These are phyloP conservation scores for Rhinolophus ferrumequinum DNA, from an alignment of 2,113 vertebrate genomes.

Conservation along the genomic window DNA sequence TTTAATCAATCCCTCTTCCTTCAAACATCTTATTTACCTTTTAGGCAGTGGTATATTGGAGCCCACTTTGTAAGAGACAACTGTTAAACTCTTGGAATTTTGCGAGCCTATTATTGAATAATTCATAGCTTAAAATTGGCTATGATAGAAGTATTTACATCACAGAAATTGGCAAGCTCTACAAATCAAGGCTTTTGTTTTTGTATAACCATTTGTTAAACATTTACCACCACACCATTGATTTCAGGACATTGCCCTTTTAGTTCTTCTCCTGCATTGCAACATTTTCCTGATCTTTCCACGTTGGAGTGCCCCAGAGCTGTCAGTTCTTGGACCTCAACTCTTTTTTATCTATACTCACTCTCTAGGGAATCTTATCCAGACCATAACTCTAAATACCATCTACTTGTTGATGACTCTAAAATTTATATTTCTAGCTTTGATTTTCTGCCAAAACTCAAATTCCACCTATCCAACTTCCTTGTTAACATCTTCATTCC, in stretches of 20 bases:
- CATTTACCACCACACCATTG: neutral
- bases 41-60: neutral
- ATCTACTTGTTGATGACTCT: neutral
- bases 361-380: neutral
- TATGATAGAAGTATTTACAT: neutral
- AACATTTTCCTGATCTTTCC: neutral
- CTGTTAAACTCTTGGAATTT: neutral
- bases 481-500: neutral
- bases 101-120: neutral
- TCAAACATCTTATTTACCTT: neutral
- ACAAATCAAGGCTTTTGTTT: neutral
- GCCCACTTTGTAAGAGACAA: neutral
- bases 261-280: neutral
- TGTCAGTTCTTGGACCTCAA: neutral
- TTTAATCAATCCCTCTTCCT: neutral
- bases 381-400: neutral
- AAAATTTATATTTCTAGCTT: neutral
- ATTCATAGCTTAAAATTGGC: neutral
- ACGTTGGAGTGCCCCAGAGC: neutral
- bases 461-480: neutral
- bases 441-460: neutral
- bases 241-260: neutral
- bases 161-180: neutral
- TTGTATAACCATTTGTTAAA: neutral
- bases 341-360: neutral